A percentile compares a stretch with the other conserved stretches of the same genome.
Evolutionary conservation across 2,797 vertebrate species (phyloP).

Genomic region (Macropus fuliginosus): DNA sequence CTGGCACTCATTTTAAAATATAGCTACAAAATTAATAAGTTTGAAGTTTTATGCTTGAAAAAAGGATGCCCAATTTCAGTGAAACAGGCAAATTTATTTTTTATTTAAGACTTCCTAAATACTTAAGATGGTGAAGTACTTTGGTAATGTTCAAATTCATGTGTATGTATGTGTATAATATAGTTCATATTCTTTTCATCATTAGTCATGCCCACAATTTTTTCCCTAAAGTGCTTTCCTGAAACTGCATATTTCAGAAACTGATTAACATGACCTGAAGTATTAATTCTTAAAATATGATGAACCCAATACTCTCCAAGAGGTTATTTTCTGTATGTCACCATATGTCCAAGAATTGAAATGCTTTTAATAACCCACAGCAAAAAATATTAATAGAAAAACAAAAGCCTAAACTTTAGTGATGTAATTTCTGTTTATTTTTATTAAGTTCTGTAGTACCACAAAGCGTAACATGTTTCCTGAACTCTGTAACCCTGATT

Average conservation of each 20-base stretch:
- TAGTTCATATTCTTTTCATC: constrained; percentile 86
- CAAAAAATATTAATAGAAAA: constrained; percentile 78
- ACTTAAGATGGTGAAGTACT: constrained; percentile 81
- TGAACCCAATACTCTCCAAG: constrained; percentile 85
- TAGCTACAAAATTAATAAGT: constrained; percentile 86
- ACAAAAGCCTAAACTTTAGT: constrained; percentile 68
- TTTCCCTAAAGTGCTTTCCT: constrained; percentile 85
- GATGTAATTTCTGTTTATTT: constrained; percentile 61
- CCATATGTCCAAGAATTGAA: constrained; percentile 82
- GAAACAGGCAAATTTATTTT: constrained; percentile 83
- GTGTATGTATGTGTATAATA: constrained; percentile 76
- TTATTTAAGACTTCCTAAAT: constrained; percentile 85
- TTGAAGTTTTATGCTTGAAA: constrained; percentile 82
- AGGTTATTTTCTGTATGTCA: constrained; percentile 85
- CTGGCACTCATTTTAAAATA: constrained; percentile 85
- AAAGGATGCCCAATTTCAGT: constrained; percentile 80
- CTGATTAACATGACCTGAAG: constrained; percentile 88
- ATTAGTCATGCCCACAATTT: constrained; percentile 84
- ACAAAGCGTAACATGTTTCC: constrained; percentile 38
- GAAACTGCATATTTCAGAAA: constrained; percentile 88
- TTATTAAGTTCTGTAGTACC: constrained; percentile 54
- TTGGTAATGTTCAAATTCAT: constrained; percentile 73
- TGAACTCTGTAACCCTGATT: background rate
- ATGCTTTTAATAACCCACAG: constrained; percentile 83
- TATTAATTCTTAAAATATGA: constrained; percentile 86